Conservation (phyloP, 2,888 invertebrate species). For the Pterobdella sp. region DNA sequence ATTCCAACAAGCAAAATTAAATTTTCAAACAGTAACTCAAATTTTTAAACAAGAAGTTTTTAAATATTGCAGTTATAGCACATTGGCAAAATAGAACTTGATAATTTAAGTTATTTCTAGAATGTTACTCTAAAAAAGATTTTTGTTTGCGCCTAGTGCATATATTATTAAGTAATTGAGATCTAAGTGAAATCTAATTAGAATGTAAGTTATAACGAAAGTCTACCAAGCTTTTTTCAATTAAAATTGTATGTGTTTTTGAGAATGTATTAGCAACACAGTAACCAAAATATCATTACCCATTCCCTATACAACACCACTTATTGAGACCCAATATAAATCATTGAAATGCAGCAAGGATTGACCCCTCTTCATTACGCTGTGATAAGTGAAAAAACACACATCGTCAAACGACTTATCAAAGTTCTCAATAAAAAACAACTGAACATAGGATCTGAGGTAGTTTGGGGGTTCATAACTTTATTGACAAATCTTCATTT, state of each 20-base stretch:
- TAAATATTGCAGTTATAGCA: too few relatives aligned
- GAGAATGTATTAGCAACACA: not conserved
- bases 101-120: too few relatives aligned
- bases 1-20: not conserved
- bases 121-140: too few relatives aligned
- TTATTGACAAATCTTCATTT: too few relatives aligned
- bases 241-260: not conserved
- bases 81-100: too few relatives aligned
- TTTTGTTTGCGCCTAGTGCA: too few relatives aligned
- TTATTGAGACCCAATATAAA: not conserved
- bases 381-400: slow-evolving; percentile 72
- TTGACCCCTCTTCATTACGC: slow-evolving; percentile 87
- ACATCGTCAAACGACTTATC: slow-evolving; percentile 63
- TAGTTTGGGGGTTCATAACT: not conserved
- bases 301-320: not conserved
- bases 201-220: too few relatives aligned
- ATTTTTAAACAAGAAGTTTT: too few relatives aligned
- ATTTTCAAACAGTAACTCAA: too few relatives aligned
- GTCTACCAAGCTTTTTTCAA: too few relatives aligned
- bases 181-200: too few relatives aligned
- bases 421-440: not conserved
- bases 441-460: not conserved
- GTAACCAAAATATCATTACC: not conserved
- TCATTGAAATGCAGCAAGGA: slow-evolving; percentile 52
- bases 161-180: too few relatives aligned